These are phyloP conservation scores for Taxidea taxus DNA, from an alignment of 2,113 vertebrate genomes.

Conservation along the genomic window DNA sequence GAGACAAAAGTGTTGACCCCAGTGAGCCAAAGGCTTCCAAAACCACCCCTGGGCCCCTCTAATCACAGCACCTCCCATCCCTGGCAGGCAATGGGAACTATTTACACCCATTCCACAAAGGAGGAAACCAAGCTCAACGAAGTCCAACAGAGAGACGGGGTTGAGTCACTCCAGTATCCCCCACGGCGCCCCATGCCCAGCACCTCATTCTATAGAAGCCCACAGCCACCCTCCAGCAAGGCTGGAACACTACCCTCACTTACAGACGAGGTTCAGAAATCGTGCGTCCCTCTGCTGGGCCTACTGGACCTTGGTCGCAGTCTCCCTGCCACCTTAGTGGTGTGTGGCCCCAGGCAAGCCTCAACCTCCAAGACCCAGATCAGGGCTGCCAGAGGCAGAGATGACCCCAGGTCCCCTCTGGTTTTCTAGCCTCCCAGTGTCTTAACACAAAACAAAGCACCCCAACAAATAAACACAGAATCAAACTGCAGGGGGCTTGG, in stretches of 20 bases:
- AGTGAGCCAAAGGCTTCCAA: too few relatives aligned
- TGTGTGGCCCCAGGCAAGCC: neutral
- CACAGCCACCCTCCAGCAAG: neutral
- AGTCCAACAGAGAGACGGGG: neutral
- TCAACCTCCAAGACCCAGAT: neutral
- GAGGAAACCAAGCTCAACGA: neutral
- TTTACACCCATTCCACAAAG: neutral
- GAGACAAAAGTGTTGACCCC: neutral
- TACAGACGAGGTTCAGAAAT: neutral
- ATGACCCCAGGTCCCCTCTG: neutral
- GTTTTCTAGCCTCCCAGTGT: neutral
- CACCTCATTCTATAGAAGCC: neutral
- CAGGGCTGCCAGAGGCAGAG: neutral
- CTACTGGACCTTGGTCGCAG: too few relatives aligned
- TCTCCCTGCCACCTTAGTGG: neutral
- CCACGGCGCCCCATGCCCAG: rapidly evolving
- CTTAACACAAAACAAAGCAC: neutral
- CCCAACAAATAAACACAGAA: neutral
- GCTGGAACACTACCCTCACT: neutral
- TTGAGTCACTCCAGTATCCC: rapidly evolving
- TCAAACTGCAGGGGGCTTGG: rapidly evolving
- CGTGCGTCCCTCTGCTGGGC: neutral
- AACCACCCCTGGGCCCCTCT: neutral
- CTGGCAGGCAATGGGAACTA: rapidly evolving
- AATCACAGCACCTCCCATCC: neutral